Percentiles rank a stretch among this genome's conserved stretches.
These are phyloP conservation scores for Rafetus swinhoei DNA, from an alignment of 2,113 vertebrate genomes.

Conservation along the genomic window DNA sequence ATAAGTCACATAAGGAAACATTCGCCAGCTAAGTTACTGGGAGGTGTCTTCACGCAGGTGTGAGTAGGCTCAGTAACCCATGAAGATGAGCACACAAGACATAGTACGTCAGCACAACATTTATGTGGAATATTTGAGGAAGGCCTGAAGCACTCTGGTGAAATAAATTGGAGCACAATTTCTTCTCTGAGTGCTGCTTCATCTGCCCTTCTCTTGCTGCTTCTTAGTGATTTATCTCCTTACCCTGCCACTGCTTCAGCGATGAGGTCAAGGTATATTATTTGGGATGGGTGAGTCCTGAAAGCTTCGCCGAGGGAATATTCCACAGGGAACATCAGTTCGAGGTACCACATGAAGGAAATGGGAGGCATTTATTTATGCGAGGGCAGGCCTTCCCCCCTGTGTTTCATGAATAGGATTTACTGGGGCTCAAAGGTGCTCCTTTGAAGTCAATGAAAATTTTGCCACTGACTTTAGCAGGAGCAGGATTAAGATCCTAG, in stretches of 20 bases:
- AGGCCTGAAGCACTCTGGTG: not conserved
- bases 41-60: not conserved
- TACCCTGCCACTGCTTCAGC: slow-evolving; percentile 32
- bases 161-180: not conserved
- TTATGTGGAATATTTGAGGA: fast-evolving
- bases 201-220: slow-evolving; percentile 43
- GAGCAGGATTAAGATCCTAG: slow-evolving; percentile 42
- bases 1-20: slow-evolving; percentile 12
- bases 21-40: not conserved
- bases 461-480: slow-evolving; percentile 39
- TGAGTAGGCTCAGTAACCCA: fast-evolving
- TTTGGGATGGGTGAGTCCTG: slow-evolving; percentile 4
- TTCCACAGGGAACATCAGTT: not conserved
- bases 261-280: slow-evolving; percentile 47
- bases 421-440: not conserved
- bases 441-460: slow-evolving; percentile 41
- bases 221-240: not conserved
- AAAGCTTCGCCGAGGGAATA: slow-evolving; percentile 41
- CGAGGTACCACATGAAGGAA: slow-evolving; percentile 30
- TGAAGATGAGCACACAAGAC: not conserved
- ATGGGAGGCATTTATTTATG: not conserved
- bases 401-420: not conserved
- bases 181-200: not conserved
- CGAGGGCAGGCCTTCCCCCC: not conserved
- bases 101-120: not conserved